Percentiles rank a stretch among this genome's conserved stretches.
phyloP scores from a whole-genome alignment of 2,113 vertebrate genomes.

The Mobula birostris region DNA sequence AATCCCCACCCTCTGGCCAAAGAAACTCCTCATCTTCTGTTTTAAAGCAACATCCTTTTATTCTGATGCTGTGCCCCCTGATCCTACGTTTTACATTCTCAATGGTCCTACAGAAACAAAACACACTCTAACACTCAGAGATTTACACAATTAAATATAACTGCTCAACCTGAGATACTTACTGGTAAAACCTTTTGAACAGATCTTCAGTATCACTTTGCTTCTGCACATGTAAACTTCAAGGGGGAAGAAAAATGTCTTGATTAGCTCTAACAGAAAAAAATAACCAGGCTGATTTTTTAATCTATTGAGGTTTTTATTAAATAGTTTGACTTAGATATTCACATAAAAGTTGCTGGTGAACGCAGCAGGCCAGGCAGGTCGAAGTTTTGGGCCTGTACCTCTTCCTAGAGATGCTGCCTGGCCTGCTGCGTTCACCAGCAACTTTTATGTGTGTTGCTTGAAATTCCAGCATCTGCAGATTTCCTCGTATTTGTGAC shows the following conservation, averaged over 20 bases:
- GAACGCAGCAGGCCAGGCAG: too few relatives aligned
- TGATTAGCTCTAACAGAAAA: background rate
- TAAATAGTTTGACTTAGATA: background rate
- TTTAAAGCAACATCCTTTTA: too few relatives aligned
- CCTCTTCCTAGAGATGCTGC: too few relatives aligned
- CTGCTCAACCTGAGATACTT: background rate
- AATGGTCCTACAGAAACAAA: background rate
- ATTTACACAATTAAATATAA: background rate
- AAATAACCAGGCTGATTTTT: background rate
- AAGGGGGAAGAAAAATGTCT: background rate
- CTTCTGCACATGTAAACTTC: background rate
- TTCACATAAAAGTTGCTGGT: too few relatives aligned
- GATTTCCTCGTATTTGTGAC: background rate
- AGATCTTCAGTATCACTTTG: conserved; percentile 15
- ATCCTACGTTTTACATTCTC: background rate
- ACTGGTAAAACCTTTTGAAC: conserved; percentile 3
- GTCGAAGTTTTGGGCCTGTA: too few relatives aligned
- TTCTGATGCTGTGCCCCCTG: too few relatives aligned
- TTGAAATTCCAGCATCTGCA: too few relatives aligned
- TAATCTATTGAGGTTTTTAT: background rate
- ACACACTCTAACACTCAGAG: background rate
- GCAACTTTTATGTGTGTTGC: too few relatives aligned
- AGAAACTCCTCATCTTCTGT: too few relatives aligned
- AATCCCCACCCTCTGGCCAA: too few relatives aligned
- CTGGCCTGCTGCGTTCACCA: too few relatives aligned